Percentiles rank a stretch among this genome's conserved stretches.
phyloP scores from a whole-genome alignment of 2,797 vertebrate genomes.

The Hippopotamyrus pictus region DNA sequence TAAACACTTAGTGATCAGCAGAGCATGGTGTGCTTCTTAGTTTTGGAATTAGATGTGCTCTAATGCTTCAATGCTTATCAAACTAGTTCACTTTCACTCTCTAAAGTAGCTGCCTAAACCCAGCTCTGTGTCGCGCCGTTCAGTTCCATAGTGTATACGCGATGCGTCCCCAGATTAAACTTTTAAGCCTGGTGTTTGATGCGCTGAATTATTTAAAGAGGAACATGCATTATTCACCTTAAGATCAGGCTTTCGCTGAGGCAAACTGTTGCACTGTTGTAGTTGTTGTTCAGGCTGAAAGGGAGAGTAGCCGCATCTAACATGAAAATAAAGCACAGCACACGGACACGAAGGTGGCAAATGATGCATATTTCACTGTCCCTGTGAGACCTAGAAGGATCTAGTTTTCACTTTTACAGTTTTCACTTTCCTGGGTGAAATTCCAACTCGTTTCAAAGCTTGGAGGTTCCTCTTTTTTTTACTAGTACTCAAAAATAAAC shows the following conservation, averaged over 20 bases:
- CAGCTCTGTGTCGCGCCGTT: slow-evolving; percentile 2
- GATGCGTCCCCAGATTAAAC: slow-evolving; percentile 40
- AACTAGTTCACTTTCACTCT: slow-evolving; percentile 13
- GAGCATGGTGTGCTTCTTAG: not conserved
- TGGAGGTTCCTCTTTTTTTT: not conserved
- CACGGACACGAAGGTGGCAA: slow-evolving; percentile 17
- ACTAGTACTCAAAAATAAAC: not conserved
- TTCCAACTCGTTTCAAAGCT: not conserved
- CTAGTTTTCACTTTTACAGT: not conserved
- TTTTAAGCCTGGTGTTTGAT: slow-evolving; percentile 46
- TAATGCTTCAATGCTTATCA: not conserved
- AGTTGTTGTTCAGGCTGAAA: slow-evolving; percentile 40
- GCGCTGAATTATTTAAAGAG: slow-evolving; percentile 45
- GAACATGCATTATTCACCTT: slow-evolving; percentile 44
- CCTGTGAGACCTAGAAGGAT: not conserved
- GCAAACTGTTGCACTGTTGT: slow-evolving; percentile 21
- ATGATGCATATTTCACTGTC: slow-evolving; percentile 23
- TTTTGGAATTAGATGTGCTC: not conserved
- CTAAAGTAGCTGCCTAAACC: not conserved
- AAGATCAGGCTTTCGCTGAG: slow-evolving; percentile 32
- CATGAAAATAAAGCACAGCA: slow-evolving; percentile 19
- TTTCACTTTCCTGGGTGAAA: not conserved
- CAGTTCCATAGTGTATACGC: slow-evolving; percentile 23
- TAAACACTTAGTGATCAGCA: not conserved
- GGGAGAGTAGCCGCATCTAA: slow-evolving; percentile 34